These are phyloP conservation scores for Laterallus jamaicensis DNA, from an alignment of 2,113 vertebrate species.

Conservation along the genomic window DNA sequence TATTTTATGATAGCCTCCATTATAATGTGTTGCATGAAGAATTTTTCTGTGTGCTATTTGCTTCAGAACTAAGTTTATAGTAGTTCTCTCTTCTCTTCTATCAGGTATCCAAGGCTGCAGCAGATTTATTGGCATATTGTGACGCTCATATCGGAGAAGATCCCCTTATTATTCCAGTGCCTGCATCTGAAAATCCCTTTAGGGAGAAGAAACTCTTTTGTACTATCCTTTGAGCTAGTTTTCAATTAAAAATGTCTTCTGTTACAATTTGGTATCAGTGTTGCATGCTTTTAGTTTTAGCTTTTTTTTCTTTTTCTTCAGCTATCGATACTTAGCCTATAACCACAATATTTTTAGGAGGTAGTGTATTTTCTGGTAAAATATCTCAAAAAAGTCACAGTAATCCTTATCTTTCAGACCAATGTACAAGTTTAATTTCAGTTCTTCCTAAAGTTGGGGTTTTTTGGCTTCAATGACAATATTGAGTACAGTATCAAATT, in stretches of 20 bases:
- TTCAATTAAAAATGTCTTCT: constrained; percentile 15
- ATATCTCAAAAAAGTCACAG: not conserved
- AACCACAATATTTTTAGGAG: constrained; percentile 26
- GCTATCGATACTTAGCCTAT: not conserved
- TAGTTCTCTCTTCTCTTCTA: constrained; percentile 28
- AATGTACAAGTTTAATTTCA: constrained; percentile 7
- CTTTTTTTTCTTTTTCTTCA: not conserved
- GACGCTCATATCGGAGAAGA: constrained; percentile 95
- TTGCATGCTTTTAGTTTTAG: constrained; percentile 63
- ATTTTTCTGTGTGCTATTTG: not conserved
- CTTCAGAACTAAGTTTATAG: not conserved
- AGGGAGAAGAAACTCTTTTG: constrained; percentile 99
- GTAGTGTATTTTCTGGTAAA: constrained; percentile 22
- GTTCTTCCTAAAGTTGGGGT: not conserved
- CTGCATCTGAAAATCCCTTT: constrained; percentile 98
- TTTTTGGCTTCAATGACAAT: not conserved
- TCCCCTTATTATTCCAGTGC: constrained; percentile 94
- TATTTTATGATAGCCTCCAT: not conserved
- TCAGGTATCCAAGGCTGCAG: constrained; percentile 96
- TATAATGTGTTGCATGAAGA: not conserved
- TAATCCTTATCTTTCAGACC: not conserved
- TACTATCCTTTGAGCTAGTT: constrained; percentile 88
- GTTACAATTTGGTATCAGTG: not conserved
- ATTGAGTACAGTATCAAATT: not conserved
- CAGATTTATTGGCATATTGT: constrained; percentile 96